Conservation (phyloP, 2,888 invertebrate species). For the Creontiades dilutus region DNA sequence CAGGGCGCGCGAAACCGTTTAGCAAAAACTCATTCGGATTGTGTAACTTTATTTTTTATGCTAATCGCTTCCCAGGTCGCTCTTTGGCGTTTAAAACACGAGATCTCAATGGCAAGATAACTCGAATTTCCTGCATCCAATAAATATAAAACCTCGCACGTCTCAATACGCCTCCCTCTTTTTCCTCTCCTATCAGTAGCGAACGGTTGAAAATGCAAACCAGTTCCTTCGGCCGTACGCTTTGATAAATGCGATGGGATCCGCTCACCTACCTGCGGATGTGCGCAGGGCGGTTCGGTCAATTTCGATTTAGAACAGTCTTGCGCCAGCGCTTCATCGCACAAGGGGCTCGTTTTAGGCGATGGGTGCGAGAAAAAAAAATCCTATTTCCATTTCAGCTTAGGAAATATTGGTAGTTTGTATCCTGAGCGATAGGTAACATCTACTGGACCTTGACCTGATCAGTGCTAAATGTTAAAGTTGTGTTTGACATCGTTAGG, state of each 20-base stretch:
- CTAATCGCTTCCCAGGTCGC: constrained; percentile 59
- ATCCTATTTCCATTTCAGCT: no score
- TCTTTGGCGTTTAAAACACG: constrained; percentile 51
- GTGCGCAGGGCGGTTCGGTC: constrained; percentile 19
- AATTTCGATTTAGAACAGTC: constrained; percentile 2
- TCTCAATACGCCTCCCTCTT: constrained; percentile 52
- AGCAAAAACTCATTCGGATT: constrained; percentile 41
- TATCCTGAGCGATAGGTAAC: no score
- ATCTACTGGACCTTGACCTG: no score
- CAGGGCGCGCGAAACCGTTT: constrained; percentile 47
- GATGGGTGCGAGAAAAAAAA: no score
- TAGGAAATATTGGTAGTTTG: no score
- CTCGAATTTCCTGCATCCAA: constrained; percentile 60
- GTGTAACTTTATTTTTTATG: constrained; percentile 64
- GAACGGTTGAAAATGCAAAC: constrained; percentile 21
- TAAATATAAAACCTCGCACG: constrained; percentile 54
- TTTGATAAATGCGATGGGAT: constrained; percentile 45
- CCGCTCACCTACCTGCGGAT: neutral
- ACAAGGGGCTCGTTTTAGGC: no score
- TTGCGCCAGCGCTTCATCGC: no score
- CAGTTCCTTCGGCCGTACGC: constrained; percentile 47
- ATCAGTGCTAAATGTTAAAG: no score
- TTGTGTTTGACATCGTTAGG: no score
- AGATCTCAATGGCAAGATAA: constrained; percentile 65
- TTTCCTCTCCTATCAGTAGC: constrained; percentile 37